These are phyloP conservation scores for Hephaestus fuliginosus DNA, from an alignment of 2,797 vertebrate genomes.

Conservation along the genomic window DNA sequence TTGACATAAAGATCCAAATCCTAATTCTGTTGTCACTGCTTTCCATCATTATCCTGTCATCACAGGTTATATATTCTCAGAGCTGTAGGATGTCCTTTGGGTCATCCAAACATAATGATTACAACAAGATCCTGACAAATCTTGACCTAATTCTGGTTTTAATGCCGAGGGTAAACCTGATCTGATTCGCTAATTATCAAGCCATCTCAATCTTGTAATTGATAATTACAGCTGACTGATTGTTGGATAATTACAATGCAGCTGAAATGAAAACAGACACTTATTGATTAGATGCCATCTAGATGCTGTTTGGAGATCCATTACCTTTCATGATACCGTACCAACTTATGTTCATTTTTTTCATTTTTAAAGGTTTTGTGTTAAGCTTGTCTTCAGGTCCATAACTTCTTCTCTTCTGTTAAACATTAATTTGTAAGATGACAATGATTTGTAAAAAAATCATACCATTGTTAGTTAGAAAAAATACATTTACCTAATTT, in stretches of 20 bases:
- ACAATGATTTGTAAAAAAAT: background rate
- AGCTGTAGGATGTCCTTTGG: conserved; percentile 20
- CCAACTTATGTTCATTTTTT: background rate
- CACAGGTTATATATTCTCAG: background rate
- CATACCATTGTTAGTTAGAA: background rate
- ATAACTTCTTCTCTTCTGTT: background rate
- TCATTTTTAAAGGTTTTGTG: background rate
- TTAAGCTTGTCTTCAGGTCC: background rate
- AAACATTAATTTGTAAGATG: background rate
- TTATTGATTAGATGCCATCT: conserved; percentile 72
- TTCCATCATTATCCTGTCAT: background rate
- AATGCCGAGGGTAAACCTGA: conserved; percentile 56
- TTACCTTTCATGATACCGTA: conserved; percentile 12
- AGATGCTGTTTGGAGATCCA: conserved; percentile 30
- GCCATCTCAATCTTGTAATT: conserved; percentile 71
- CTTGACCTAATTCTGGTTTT: conserved; percentile 60
- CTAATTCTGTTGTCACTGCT: background rate
- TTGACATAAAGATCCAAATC: background rate
- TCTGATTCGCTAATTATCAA: conserved; percentile 71
- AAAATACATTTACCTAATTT: conserved; percentile 2
- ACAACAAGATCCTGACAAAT: conserved; percentile 52
- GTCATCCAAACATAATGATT: conserved; percentile 28
- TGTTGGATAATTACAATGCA: conserved; percentile 72
- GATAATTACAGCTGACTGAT: conserved; percentile 75
- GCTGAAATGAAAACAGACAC: conserved; percentile 71